Evolutionary conservation across 2,797 vertebrate species (phyloP), one percentile per base, ranked within the genome.

Genomic region (Esox masquinongy): DNA sequence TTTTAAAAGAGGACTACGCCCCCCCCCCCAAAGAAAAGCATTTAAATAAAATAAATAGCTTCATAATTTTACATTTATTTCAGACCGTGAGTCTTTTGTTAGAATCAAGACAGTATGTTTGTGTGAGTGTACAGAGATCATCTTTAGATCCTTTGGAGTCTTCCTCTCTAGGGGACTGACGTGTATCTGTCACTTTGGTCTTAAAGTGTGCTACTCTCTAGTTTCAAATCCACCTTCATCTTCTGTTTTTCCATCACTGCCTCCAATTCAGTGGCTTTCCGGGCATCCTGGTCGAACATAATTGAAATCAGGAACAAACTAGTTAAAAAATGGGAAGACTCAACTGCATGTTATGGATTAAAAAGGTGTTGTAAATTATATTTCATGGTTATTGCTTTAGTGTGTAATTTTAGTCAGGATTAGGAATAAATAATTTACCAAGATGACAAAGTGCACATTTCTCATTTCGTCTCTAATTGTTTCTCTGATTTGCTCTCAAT

Each of bases 231-330:
- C 72, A 96, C 91, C 77, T 96, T 97, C 90, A 92, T 93, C 87
- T 97, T 97, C 85, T 96, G 96, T 78, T 94, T 96, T 86, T 95
- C 93, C 96, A 97, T 97, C 68, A 96, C 96, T 0, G 93, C 86
- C 72, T 96, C 94, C 83, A 97, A 71, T 84, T 97, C 96, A 0
- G 96, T 94, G 77, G 92, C 84, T 67, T 89, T 91, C 43, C 88
- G 88, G 71, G 90, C 92, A n/a, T 96, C 95, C 96, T 97, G 86
- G 12, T 64, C 9, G 64, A 56, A 29, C 8, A 67, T 0, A 51
- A 39, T 14, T 22, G 14, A 1, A 24, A 61, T 47, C n/a, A 16
- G 17, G 19, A 50, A 64, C 22, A 29, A 64, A 59, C 1, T 1
- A 56, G 22, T 43, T 14, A 61, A 24, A 24, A 14, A n/a, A 26